Base-by-base conservation (phyloP, 1,140 invertebrate genomes). In the Helicoverpa armigera region DNA sequence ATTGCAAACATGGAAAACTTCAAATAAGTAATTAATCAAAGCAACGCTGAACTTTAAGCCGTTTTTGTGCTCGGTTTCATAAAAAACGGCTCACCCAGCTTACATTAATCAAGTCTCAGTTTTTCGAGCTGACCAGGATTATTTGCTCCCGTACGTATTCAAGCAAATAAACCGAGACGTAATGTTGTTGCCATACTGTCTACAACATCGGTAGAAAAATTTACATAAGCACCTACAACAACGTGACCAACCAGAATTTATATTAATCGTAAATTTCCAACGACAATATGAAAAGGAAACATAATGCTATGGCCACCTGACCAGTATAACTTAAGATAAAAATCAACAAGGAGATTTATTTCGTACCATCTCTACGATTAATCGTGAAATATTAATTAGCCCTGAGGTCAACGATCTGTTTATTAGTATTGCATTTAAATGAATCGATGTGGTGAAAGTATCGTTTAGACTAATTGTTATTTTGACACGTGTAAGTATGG, bases 141-240 rank as follows among this genome's bases (percentile, higher is more conserved):
- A 43, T 43, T 43, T 43, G 35, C 35, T 43, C 35, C 35, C 35
- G 35, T 43, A 9, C 35, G 11, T 16, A 73, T 73, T 56, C 16
- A 76, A 65, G 65, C 60, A 51, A 29, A 63, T 14, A 63, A n/a
- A 7, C 12, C 23, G n/a, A 56, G 50, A 63, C 61, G 70, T 76
- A 63, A 11, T 3, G n/a, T 69, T 81, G 91, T 85, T 92, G 92
- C 92, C 92, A 92, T 85, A 87, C 90, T 91, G 92, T 93, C 92
- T 93, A 86, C 86, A 91, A 63, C 67, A 63, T 86, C 86, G 76
- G 74, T 77, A 73, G 63, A 74, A 73, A 7, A 84, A 90, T 93
- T 93, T 87, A 85, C 87, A 93, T 91, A 91, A 87, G 83, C 84
- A 81, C 83, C 85, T 83, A 83, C 81, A 69, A 60, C 87, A 88